Evolutionary conservation across 2,113 vertebrate genomes (phyloP), one percentile per base, ranked within the genome.

Genomic region (Osmerus eperlanus): DNA sequence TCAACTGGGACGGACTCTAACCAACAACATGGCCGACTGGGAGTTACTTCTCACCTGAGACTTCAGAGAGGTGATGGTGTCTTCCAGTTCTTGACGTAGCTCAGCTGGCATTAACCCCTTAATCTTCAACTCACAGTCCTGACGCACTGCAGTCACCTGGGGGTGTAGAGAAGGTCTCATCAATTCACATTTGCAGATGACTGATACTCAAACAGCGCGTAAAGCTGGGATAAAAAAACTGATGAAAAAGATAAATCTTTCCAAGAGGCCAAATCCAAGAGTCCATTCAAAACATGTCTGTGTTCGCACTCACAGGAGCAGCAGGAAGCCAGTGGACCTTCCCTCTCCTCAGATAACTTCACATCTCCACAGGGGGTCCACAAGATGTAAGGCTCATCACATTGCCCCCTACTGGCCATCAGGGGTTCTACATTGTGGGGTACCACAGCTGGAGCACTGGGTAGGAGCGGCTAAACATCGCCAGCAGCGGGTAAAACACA

Each of bases 21-120:
- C 60, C 23, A 2, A 25, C 8, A 13, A 16, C 23, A 15, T 14
- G 28, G 11, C 60, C 13, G 28, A 62, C 11, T n/a, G 28, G 19
- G 55, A 59, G 8, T 23, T 23, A 29, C 19, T 68, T 70, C 18
- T 36, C n/a, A 54, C 32, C 32, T 36, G 32, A 7, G 32, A 92
- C 90, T 95, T 96, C 53, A 99, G 92, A 65, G 96, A 97, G 54
- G 85, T 80, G 86, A 99, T 98, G 75, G 94, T 98, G 86, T 97
- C 95, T 89, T 99, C 96, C 58, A 97, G 90, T 59, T 98, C 95
- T 81, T 94, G 90, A 71, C 91, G 90, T 68, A 96, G 76, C 73
- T 94, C 93, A 0, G 89, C 92, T 2, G 97, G 96, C 93, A 99
- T 93, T 87, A 98, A 67, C 54, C 95, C 95, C 89, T 93, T 95